These are phyloP conservation scores for Lamprotornis superbus DNA, from an alignment of 2,113 vertebrate species.

Conservation along the genomic window DNA sequence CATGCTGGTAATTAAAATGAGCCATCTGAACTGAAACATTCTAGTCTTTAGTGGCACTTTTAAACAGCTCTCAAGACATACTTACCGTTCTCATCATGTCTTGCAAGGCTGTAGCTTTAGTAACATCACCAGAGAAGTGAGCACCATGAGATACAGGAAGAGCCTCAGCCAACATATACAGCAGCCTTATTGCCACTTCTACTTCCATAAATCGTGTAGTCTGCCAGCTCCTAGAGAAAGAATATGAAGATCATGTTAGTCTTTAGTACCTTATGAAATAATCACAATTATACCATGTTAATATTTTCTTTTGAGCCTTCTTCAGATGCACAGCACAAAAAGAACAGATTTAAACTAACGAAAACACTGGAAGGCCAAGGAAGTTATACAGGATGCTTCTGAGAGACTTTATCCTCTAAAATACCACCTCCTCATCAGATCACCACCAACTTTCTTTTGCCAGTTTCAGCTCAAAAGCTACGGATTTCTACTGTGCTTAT, in stretches of 20 bases:
- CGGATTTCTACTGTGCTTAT: background rate
- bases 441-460: background rate
- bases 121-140: slow-evolving; percentile 92
- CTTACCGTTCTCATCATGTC: slow-evolving; percentile 98
- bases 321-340: background rate
- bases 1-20: background rate
- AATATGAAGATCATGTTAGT: background rate
- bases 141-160: slow-evolving; percentile 94
- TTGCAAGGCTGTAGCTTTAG: slow-evolving; percentile 92
- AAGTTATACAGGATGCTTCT: background rate
- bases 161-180: slow-evolving; percentile 97
- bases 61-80: background rate
- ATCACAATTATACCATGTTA: background rate
- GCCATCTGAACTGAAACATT: background rate
- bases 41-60: background rate
- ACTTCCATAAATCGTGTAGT: slow-evolving; percentile 91
- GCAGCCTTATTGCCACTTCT: slow-evolving; percentile 91
- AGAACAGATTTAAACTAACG: background rate
- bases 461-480: background rate
- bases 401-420: background rate
- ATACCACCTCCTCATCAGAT: background rate
- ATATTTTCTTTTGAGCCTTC: background rate
- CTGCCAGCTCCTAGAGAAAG: slow-evolving; percentile 86
- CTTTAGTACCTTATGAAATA: background rate
- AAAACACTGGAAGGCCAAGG: background rate